These are phyloP conservation scores for Bolinopsis microptera DNA, from an alignment of 37 sponge, comb jelly and placozoan genomes.

Conservation along the genomic window DNA sequence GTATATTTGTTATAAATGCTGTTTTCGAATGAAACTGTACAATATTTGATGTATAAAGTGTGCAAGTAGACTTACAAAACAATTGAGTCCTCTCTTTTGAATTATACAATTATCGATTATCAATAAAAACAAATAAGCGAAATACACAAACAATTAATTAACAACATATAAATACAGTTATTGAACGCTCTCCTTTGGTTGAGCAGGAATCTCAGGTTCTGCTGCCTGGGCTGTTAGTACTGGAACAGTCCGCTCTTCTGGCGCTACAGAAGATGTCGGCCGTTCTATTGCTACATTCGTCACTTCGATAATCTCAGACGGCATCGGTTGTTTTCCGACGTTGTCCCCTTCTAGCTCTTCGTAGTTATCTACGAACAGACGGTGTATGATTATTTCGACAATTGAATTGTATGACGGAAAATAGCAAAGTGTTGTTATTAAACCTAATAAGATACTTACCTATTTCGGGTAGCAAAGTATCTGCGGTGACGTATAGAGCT, in stretches of 20 bases:
- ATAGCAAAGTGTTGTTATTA: neutral
- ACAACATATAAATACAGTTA: neutral
- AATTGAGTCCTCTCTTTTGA: neutral
- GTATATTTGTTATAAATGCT: too few relatives aligned
- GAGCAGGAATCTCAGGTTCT: neutral
- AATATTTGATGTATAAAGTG: neutral
- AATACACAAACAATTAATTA: neutral
- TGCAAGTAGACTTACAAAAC: neutral
- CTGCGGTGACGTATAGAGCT: constrained; percentile 4
- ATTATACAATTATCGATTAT: neutral
- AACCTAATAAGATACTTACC: neutral
- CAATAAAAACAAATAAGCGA: neutral
- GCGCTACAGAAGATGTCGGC: neutral
- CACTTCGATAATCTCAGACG: neutral
- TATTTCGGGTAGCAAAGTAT: constrained; percentile 10
- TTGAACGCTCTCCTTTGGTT: neutral
- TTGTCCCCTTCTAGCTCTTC: constrained; percentile 21
- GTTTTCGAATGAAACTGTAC: neutral
- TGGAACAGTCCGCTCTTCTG: neutral
- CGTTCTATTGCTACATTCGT: too few relatives aligned
- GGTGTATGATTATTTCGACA: too few relatives aligned
- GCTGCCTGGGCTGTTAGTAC: too few relatives aligned
- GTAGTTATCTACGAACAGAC: constrained; percentile 6
- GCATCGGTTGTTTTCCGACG: neutral
- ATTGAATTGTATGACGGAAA: neutral